Evolutionary conservation across 2,888 invertebrate genomes (phyloP), one percentile per base, ranked within the genome.

Genomic region (Megalurothrips usitatus): DNA sequence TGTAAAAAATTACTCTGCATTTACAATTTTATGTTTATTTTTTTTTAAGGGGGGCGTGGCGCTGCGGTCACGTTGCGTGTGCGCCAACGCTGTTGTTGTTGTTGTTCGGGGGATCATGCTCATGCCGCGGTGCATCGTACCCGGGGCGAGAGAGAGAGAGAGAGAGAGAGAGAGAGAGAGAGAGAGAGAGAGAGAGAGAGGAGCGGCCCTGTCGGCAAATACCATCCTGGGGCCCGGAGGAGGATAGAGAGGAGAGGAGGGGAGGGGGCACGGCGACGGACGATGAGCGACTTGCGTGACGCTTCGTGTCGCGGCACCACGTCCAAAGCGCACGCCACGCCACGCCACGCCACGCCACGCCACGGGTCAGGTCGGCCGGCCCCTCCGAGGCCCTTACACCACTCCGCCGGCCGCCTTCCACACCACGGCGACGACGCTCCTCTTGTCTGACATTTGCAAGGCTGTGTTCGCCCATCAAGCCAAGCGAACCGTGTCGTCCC

Each of bases 381-480:
- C 58, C 58, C 6, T 14, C 58, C 58, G 17, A 6, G 58, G 58
- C 58, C 58, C 58, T 58, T 58, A 58, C 58, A 58, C 58, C 58
- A 58, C 58, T n/a, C 10, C 17, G 17, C 19, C 52, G 52, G 52
- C 52, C 58, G 58, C 52, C 58, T 6, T 43, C 34, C 34, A 43
- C 68, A 19, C 63, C 26, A 8, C 68, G 11, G 68, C 68, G 8
- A 23, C 26, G 34, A 43, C 34, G 58, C 58, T n/a, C 68, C n/a
- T n/a, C n/a, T 52, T n/a, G 23, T 26, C 68, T 75, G 68, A 75
- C 68, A 75, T 75, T 75, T 75, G 68, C 68, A 75, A 75, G 68
- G 68, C 68, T 75, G 68, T 75, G 68, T 75, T 75, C 68, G 68
- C 26, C 68, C 68, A 75, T 75, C 68, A 75, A 75, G 68, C 68